These are phyloP conservation scores for Pyrocephalus nanus DNA, from an alignment of 2,797 vertebrate genomes.

Conservation along the genomic window DNA sequence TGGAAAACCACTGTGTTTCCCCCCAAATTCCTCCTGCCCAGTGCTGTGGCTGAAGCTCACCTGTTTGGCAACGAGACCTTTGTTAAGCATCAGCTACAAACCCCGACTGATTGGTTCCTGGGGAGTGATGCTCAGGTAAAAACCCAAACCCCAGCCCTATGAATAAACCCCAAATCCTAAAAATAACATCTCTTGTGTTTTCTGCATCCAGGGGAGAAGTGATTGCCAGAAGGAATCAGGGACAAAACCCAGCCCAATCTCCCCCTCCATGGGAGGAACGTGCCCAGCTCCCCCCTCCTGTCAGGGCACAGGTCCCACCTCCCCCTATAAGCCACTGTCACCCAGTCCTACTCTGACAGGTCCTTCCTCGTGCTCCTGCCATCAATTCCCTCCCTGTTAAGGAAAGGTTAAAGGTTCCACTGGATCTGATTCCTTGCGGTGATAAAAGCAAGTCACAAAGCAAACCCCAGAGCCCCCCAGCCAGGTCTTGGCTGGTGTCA, in stretches of 20 bases:
- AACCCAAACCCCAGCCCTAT: not conserved
- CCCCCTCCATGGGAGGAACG: too few species aligned
- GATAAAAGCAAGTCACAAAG: not conserved
- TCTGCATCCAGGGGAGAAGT: not conserved
- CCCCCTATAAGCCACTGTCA: not conserved
- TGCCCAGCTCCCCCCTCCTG: too few species aligned
- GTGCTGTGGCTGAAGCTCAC: not conserved
- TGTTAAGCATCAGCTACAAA: not conserved
- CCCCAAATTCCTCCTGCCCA: not conserved
- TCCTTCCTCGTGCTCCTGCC: not conserved
- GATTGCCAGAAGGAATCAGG: too few species aligned
- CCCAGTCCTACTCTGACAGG: not conserved
- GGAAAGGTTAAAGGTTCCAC: not conserved
- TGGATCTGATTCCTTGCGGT: not conserved
- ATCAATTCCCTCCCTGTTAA: not conserved
- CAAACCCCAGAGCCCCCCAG: not conserved
- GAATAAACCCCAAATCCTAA: conserved; percentile 25
- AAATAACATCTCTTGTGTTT: not conserved
- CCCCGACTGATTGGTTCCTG: not conserved
- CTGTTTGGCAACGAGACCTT: not conserved
- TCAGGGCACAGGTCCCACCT: too few species aligned
- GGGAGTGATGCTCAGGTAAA: not conserved
- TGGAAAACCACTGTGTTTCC: not conserved
- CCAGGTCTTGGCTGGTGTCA: not conserved
- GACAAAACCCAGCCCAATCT: too few species aligned